Base-by-base conservation (phyloP, 2,797 vertebrate species). In the Hirundo rustica region DNA sequence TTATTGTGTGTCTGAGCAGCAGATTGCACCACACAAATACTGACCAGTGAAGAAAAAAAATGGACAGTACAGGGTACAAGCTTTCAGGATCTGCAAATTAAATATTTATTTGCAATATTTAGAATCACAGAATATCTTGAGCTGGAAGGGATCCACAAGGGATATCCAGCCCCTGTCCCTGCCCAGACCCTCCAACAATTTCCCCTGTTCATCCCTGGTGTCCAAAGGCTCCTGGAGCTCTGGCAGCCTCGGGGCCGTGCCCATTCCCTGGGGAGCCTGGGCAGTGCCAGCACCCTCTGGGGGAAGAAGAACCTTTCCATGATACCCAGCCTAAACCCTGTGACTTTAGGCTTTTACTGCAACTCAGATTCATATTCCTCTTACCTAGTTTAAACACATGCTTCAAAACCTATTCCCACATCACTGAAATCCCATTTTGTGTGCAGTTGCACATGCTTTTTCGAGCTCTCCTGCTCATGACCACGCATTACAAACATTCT, bases 311-410 rank as follows among this genome's bases (percentile, higher is more conserved):
- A 25, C 47, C 20, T 47, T 6, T 14, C 11, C 27, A 23, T 40
- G 19, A 3, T 0, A 0, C 4, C 29, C 64, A 34, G 0, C 55
- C 13, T 40, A 17, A 54, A 2, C 29, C 48, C 60, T 4, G 8
- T 27, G 54, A 42, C 30, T 83, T 65, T 5, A 32, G 51, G 76
- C n/a, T 26, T 88, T 34, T 58, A 27, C 19, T 47, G 48, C 36
- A 70, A 11, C 38, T 87, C 42, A 64, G 50, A 29, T 54, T 66
- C 36, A 22, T 47, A 17, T 23, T 47, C 54, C 16, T 57, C 44
- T 73, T 70, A 22, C 32, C 5, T n/a, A 4, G 15, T 60, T 75
- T 60, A 78, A 75, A 81, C 30, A 57, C 21, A 17, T 0, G 16
- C 38, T 89, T 72, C 29, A 48, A 68, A 85, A 34, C 11, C 7